A percentile compares a stretch with the other conserved stretches of the same genome.
These are phyloP conservation scores for Apocrypta bakeri DNA, from an alignment of 1,140 invertebrate genomes.

Conservation along the genomic window DNA sequence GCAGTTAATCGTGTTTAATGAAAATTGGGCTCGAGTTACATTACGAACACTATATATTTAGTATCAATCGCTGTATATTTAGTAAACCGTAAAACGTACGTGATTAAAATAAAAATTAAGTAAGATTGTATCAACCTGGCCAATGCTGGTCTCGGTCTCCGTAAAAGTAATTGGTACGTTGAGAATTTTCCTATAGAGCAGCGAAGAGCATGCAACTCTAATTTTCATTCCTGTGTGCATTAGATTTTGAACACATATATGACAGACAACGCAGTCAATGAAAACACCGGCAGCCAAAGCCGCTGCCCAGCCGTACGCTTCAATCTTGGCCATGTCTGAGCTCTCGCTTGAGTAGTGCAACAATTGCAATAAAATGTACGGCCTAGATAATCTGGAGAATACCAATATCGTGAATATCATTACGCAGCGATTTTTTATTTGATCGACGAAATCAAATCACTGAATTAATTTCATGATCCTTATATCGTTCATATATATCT, in stretches of 20 bases:
- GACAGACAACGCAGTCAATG: slow-evolving; percentile 82
- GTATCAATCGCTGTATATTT: too few relatives aligned
- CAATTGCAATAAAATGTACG: slow-evolving; percentile 82
- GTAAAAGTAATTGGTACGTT: slow-evolving; percentile 59
- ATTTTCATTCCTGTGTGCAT: slow-evolving; percentile 87
- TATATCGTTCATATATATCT: too few relatives aligned
- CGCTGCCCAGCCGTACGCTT: slow-evolving; percentile 80
- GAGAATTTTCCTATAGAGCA: slow-evolving; percentile 88
- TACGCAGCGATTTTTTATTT: not conserved
- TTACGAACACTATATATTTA: too few relatives aligned
- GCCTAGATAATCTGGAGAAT: slow-evolving; percentile 80
- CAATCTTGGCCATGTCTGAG: slow-evolving; percentile 68
- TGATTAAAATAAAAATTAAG: not conserved
- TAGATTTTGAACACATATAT: slow-evolving; percentile 86
- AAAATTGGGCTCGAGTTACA: not conserved
- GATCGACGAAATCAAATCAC: not conserved
- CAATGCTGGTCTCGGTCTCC: slow-evolving; percentile 64
- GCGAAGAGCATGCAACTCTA: slow-evolving; percentile 83
- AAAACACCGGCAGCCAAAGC: slow-evolving; percentile 82
- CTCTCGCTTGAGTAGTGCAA: slow-evolving; percentile 80
- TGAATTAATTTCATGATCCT: not conserved
- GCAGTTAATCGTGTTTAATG: slow-evolving; percentile 34
- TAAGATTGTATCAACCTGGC: slow-evolving; percentile 57
- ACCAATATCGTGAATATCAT: slow-evolving; percentile 54
- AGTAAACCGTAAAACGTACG: too few relatives aligned